Conservation (phyloP, 2,888 invertebrate species). For the Drosophila falleni region DNA sequence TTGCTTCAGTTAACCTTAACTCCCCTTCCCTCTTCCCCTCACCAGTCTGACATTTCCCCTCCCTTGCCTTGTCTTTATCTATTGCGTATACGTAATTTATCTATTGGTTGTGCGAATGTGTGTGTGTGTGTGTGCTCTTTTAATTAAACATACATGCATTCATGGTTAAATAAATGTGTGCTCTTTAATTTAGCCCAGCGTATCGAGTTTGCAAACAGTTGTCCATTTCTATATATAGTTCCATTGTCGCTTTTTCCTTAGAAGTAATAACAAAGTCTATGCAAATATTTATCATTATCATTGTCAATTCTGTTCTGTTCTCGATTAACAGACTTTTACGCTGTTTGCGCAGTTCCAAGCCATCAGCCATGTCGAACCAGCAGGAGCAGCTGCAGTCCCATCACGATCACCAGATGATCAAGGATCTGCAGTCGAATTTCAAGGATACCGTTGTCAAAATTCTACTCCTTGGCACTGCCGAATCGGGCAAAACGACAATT, state of each 20-base stretch:
- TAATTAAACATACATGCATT: conserved; percentile 71
- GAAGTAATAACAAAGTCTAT: conserved; percentile 53
- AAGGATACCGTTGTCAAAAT: conserved; percentile 86
- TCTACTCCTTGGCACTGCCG: conserved; percentile 90
- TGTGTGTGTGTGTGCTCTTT: conserved; percentile 59
- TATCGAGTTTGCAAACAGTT: conserved; percentile 63
- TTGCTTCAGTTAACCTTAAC: conserved; percentile 14
- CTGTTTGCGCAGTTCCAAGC: conserved; percentile 79
- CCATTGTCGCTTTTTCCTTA: conserved; percentile 55
- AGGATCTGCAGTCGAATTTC: conserved; percentile 86
- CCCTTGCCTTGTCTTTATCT: conserved; percentile 36
- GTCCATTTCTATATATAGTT: conserved; percentile 59
- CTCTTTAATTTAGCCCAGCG: conserved; percentile 56
- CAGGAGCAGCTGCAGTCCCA: conserved; percentile 84
- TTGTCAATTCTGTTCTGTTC: conserved; percentile 16
- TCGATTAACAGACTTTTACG: conserved; percentile 82
- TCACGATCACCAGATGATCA: conserved; percentile 85
- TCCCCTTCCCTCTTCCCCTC: not conserved
- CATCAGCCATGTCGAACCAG: conserved; percentile 64
- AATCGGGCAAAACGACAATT: conserved; percentile 94
- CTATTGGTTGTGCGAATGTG: conserved; percentile 28
- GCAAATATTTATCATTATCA: conserved; percentile 35
- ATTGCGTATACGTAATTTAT: conserved; percentile 30
- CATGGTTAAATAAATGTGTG: conserved; percentile 55
- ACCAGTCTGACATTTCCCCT: not conserved